Percentiles rank a stretch among this genome's conserved stretches.
Evolutionary conservation across 2,888 invertebrate genomes (phyloP).

Genomic region (Phasia obesa): DNA sequence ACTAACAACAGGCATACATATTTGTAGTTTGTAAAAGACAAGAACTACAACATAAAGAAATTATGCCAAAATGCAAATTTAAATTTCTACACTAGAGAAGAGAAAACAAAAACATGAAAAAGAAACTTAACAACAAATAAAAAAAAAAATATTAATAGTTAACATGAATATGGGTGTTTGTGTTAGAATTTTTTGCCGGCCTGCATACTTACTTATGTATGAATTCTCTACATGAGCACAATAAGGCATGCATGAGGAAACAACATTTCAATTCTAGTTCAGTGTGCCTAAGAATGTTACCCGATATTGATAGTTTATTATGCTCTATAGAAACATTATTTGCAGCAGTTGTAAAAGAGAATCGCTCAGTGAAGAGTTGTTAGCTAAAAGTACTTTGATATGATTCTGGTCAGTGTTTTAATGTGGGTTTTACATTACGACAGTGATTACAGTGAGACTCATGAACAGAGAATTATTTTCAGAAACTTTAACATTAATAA

Average conservation of each 20-base stretch:
- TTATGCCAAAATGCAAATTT: slow-evolving; percentile 64
- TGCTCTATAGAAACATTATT: slow-evolving; percentile 44
- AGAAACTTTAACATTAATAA: neutral
- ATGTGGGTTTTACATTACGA: slow-evolving; percentile 7
- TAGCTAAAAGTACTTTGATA: slow-evolving; percentile 12
- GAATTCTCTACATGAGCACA: neutral
- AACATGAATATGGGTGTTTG: neutral
- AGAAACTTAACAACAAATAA: slow-evolving; percentile 16
- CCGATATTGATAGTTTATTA: slow-evolving; percentile 62
- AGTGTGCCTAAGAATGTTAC: slow-evolving; percentile 54
- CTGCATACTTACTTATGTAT: neutral
- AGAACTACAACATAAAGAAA: slow-evolving; percentile 28
- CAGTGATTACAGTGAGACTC: neutral
- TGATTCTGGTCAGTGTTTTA: neutral
- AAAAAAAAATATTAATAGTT: slow-evolving; percentile 29
- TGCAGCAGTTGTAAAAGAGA: slow-evolving; percentile 18
- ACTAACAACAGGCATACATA: slow-evolving; percentile 31
- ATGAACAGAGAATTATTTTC: neutral
- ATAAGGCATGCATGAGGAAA: slow-evolving; percentile 36
- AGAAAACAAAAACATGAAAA: slow-evolving; percentile 41
- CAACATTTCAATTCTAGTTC: slow-evolving; percentile 37
- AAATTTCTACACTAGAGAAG: slow-evolving; percentile 57
- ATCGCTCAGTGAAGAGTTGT: neutral
- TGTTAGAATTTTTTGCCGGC: slow-evolving; percentile 8
- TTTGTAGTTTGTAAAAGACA: slow-evolving; percentile 35